These are phyloP conservation scores for Myotis lucifugus DNA, from an alignment of 2,113 vertebrate species.

Conservation along the genomic window DNA sequence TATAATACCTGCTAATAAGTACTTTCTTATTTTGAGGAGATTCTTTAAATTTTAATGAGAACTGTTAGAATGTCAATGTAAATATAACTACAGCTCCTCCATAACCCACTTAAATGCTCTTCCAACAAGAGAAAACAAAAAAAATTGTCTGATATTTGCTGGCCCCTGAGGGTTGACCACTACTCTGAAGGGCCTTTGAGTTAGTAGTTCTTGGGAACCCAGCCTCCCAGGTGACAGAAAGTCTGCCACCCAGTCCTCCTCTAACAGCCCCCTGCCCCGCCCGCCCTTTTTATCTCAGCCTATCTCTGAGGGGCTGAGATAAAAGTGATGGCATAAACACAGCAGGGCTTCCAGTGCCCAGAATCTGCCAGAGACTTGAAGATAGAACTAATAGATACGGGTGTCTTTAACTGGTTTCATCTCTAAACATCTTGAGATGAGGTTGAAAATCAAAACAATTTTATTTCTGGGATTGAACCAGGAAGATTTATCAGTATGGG, in stretches of 20 bases:
- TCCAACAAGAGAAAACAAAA: neutral
- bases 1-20: neutral
- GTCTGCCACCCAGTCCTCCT: neutral
- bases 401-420: neutral
- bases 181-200: neutral
- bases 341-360: neutral
- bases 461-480: neutral
- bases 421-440: neutral
- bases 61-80: neutral
- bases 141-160: neutral
- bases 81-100: neutral
- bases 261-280: neutral
- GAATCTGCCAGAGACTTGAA: neutral
- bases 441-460: neutral
- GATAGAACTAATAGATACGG: neutral
- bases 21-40: neutral
- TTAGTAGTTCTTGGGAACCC: neutral
- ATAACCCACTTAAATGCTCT: neutral
- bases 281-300: neutral
- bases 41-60: conserved; percentile 24
- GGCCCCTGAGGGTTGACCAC: neutral
- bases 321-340: neutral
- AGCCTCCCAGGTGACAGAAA: neutral
- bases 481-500: neutral
- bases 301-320: neutral